Conservation (phyloP, 2,888 invertebrate species). For the Synergus itoensis region DNA sequence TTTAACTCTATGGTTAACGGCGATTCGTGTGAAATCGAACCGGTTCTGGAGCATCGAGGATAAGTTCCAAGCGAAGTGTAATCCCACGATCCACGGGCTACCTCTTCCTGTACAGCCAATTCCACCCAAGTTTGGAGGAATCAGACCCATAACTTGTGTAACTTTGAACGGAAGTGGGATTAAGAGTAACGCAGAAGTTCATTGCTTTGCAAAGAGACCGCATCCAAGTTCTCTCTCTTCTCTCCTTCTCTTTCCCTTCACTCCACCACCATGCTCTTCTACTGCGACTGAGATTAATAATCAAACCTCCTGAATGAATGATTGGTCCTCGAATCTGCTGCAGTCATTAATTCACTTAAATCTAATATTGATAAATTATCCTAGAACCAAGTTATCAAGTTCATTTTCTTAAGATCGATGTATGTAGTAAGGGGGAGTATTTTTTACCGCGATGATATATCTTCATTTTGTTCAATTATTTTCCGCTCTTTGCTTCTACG, state of each 20-base stretch:
- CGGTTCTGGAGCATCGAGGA: slow-evolving; percentile 46
- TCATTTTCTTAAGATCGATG: slow-evolving; percentile 16
- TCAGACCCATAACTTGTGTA: slow-evolving; percentile 55
- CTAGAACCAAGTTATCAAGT: slow-evolving; percentile 9
- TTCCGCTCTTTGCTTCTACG: not conserved
- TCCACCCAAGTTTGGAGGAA: slow-evolving; percentile 55
- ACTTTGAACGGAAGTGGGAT: slow-evolving; percentile 56
- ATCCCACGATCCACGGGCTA: slow-evolving; percentile 55
- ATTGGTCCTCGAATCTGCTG: slow-evolving; percentile 35
- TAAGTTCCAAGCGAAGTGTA: slow-evolving; percentile 58
- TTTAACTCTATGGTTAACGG: slow-evolving; percentile 23
- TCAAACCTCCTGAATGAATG: slow-evolving; percentile 30
- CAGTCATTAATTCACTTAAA: slow-evolving; percentile 5
- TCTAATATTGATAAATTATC: slow-evolving; percentile 37
- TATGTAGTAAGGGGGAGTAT: not conserved
- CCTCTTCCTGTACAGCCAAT: slow-evolving; percentile 55
- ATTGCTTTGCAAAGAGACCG: slow-evolving; percentile 51
- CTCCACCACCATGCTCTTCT: slow-evolving; percentile 38
- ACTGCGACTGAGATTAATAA: slow-evolving; percentile 38
- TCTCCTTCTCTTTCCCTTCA: slow-evolving; percentile 6
- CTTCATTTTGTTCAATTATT: not conserved
- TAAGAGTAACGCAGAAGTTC: slow-evolving; percentile 57
- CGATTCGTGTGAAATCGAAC: slow-evolving; percentile 53
- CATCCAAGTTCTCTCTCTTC: slow-evolving; percentile 1
- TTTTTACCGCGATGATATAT: not conserved